These are phyloP conservation scores for Seira ritae DNA, from an alignment of 2,888 invertebrate genomes.

Conservation along the genomic window DNA sequence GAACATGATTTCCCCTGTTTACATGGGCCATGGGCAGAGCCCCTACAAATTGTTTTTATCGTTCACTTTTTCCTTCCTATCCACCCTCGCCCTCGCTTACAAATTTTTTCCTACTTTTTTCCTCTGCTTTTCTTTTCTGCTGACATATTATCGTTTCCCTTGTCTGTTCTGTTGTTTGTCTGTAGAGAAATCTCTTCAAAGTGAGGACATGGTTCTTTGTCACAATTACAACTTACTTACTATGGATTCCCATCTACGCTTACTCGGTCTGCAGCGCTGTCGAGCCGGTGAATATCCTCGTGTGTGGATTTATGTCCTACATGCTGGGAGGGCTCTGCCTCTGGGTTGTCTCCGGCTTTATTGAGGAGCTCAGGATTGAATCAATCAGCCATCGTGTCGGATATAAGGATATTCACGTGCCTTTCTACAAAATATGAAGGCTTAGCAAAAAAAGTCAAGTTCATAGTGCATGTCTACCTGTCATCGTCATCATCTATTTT, in stretches of 20 bases:
- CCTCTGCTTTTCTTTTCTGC: too few species aligned
- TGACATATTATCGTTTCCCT: too few species aligned
- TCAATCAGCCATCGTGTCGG: slow-evolving; percentile 53
- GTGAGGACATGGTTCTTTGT: slow-evolving; percentile 60
- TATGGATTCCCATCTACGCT: slow-evolving; percentile 62
- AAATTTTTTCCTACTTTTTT: too few species aligned
- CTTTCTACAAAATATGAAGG: slow-evolving; percentile 43
- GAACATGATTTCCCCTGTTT: too few species aligned
- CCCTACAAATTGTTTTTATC: too few species aligned
- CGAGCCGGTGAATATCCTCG: slow-evolving; percentile 52
- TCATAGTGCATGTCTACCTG: too few species aligned
- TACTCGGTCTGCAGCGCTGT: slow-evolving; percentile 54
- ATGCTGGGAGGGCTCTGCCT: slow-evolving; percentile 58
- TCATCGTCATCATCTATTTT: too few species aligned
- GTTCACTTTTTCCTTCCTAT: too few species aligned
- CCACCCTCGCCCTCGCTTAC: too few species aligned
- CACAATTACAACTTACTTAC: slow-evolving; percentile 54
- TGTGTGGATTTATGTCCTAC: slow-evolving; percentile 55
- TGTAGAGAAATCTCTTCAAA: slow-evolving; percentile 61
- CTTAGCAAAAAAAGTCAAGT: too few species aligned
- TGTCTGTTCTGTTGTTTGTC: too few species aligned
- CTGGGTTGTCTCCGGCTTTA: slow-evolving; percentile 61
- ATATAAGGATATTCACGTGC: slow-evolving; percentile 46
- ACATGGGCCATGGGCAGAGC: too few species aligned
- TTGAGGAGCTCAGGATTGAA: slow-evolving; percentile 66